Percentiles rank a stretch among this genome's conserved stretches.
Conservation (phyloP, 2,888 invertebrate species). For the Lagria hirta region DNA sequence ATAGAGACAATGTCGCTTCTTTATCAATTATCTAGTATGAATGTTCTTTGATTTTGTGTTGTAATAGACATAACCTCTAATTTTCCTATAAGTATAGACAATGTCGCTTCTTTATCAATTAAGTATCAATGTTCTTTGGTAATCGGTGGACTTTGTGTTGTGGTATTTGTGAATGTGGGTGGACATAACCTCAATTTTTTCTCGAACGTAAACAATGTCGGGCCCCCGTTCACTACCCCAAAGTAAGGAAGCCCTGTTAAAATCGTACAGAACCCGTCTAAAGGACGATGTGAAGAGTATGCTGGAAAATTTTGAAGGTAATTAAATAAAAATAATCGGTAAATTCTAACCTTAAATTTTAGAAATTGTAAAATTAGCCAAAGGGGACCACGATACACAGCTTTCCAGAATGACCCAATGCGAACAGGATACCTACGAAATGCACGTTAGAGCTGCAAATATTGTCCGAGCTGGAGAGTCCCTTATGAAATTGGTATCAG, state of each 20-base stretch:
- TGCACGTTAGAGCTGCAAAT: constrained; percentile 95
- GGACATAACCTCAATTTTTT: background rate
- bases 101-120: too few species aligned
- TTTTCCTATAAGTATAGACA: too few species aligned
- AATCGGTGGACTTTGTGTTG: too few species aligned
- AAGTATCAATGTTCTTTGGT: too few species aligned
- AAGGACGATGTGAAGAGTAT: constrained; percentile 98
- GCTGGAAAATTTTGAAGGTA: constrained; percentile 96
- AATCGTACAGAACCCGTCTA: constrained; percentile 90
- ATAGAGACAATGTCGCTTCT: too few species aligned
- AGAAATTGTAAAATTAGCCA: constrained; percentile 88
- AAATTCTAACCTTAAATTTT: constrained; percentile 39
- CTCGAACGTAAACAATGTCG: constrained; percentile 35
- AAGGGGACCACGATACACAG: constrained; percentile 89
- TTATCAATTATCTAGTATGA: too few species aligned
- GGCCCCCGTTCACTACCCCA: constrained; percentile 74
- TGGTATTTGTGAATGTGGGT: too few species aligned
- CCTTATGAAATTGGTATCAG: constrained; percentile 93
- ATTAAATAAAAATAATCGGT: constrained; percentile 12
- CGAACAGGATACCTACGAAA: constrained; percentile 94
- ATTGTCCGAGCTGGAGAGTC: constrained; percentile 97
- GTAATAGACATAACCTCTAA: too few species aligned
- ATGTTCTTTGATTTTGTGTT: too few species aligned
- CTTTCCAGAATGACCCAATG: constrained; percentile 87
- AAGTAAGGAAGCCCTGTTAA: constrained; percentile 91